Base-by-base conservation (phyloP, 2,888 invertebrate species). In the Drosophila pseudotakahashii region DNA sequence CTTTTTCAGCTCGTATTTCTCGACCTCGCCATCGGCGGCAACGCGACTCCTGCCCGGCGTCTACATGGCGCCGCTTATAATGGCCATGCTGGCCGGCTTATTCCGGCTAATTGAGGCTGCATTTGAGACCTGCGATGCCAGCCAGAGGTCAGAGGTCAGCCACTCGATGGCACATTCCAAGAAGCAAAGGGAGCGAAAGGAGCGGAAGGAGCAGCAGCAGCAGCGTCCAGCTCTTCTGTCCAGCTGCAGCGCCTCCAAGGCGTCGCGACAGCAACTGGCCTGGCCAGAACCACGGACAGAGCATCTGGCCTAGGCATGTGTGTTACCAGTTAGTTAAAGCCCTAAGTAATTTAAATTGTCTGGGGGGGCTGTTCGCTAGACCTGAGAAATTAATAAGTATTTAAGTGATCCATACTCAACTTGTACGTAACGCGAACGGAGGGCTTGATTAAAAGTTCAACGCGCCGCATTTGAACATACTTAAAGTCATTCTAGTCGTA, bases 1-100 rank as follows among this genome's bases (percentile, higher is more conserved):
- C 85, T 88, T 90, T 79, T 90, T 91, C 67, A 86, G 83, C 74
- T 89, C 90, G 58, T 89, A 89, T 75, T 90, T 91, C 64, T 85
- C 89, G 26, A 78, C 48, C 23, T 63, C 89, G 39, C 86, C 90
- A 62, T 83, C 90, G 59, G 73, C 82, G 47, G 44, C 54, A 36
- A 23, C 63, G 55, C 51, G 71, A 50, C 57, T 47, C 63, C 52
- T 47, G 61, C 53, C 67, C 73, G 63, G 73, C 77, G 55, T 59
- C 58, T 58, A 71, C 30, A 48, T 75, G 75, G 76, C 79, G 64
- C 75, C 75, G 48, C 54, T 66, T 16, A 26, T 72, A 34, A 42
- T 60, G 54, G 52, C 79, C 51, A 67, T 73, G 34, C 57, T 78
- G 44, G 58, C 76, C 13, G 51, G 64, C 26, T 45, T 71, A 51